Evolutionary conservation across 2,797 vertebrate genomes (phyloP).

Genomic region (Sandelia bainsii): DNA sequence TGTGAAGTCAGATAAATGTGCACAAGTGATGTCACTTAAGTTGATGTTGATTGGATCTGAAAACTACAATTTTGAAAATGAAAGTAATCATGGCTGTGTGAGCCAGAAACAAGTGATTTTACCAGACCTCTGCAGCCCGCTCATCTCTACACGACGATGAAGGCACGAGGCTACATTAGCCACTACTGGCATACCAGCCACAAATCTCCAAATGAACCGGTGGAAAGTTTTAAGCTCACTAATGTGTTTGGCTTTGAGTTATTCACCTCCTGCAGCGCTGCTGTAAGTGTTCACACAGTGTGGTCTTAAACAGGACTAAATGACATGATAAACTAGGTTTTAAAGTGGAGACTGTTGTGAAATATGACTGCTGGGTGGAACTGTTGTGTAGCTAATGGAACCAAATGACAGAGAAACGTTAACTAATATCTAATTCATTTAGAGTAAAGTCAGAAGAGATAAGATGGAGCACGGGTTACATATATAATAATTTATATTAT

Average conservation of each 20-base stretch:
- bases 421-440: not conserved
- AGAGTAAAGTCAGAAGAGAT: not conserved
- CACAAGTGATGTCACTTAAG: constrained; percentile 4
- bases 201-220: too few species aligned
- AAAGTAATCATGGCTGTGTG: not conserved
- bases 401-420: not conserved
- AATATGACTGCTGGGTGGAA: not conserved
- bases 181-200: not conserved
- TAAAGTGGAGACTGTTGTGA: not conserved
- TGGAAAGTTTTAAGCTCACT: not conserved
- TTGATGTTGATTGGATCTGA: not conserved
- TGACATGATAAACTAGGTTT: too few species aligned
- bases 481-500: too few species aligned
- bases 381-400: not conserved
- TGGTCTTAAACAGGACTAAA: too few species aligned
- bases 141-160: not conserved
- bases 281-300: too few species aligned
- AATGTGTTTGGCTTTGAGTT: not conserved
- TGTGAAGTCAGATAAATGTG: not conserved
- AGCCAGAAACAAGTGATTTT: not conserved
- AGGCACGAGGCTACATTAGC: constrained; percentile 2
- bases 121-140: not conserved
- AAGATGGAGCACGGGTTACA: not conserved
- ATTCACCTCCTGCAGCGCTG: not conserved
- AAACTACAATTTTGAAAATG: not conserved